phyloP scores from a whole-genome alignment of 23 tunicate genomes.

The Botrylloides violaceus region DNA sequence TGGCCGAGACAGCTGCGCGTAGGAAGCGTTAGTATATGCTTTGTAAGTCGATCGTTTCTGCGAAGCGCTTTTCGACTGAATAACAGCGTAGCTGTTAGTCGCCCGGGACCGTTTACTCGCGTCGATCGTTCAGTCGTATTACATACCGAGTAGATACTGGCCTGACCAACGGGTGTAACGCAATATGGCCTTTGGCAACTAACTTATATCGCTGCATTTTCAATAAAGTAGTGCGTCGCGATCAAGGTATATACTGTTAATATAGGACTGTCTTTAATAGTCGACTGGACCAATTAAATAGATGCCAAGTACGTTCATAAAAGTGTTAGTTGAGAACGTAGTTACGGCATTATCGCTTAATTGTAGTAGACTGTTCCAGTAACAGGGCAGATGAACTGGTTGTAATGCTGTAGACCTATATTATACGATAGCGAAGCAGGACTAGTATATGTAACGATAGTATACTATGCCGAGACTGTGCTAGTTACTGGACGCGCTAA shows the following conservation, averaged over 20 bases:
- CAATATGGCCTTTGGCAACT: background rate
- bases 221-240: background rate
- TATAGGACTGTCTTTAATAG: background rate
- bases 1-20: slow-evolving; percentile 32
- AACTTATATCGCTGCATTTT: background rate
- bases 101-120: background rate
- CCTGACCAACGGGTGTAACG: background rate
- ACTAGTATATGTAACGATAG: background rate
- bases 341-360: too few relatives aligned
- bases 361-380: too few relatives aligned
- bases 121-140: background rate
- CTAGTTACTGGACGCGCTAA: background rate
- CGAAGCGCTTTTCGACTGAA: background rate
- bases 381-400: too few relatives aligned
- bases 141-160: background rate
- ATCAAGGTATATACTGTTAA: background rate
- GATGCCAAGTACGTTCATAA: background rate
- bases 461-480: background rate
- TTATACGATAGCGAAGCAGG: background rate
- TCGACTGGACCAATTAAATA: background rate
- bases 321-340: too few relatives aligned
- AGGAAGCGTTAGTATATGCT: slow-evolving; percentile 8
- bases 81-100: background rate
- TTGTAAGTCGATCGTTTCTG: background rate
- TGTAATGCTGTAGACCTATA: too few relatives aligned